Conservation (phyloP, 2,888 invertebrate species). For the Cephus sareptanus region DNA sequence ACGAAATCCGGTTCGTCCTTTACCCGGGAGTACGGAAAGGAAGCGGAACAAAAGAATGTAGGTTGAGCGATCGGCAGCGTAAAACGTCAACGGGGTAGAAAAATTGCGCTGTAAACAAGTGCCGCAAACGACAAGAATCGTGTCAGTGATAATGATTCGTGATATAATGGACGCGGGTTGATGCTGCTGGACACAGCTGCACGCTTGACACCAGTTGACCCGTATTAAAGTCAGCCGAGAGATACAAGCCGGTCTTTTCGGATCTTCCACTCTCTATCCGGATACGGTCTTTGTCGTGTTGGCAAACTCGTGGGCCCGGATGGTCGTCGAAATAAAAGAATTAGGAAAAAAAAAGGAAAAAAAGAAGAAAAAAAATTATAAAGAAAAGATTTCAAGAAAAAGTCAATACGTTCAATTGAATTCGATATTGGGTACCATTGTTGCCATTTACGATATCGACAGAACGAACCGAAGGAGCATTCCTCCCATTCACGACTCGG, state of each 20-base stretch:
- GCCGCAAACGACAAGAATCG: constrained; percentile 1
- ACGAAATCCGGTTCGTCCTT: constrained; percentile 34
- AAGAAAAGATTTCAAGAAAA: background rate
- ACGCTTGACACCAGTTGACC: constrained; percentile 59
- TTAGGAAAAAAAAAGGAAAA: background rate
- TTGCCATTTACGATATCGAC: background rate
- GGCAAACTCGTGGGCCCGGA: background rate
- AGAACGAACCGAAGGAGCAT: background rate
- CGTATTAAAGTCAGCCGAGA: constrained; percentile 27
- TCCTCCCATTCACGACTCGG: background rate
- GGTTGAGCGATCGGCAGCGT: background rate
- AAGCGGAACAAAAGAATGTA: background rate
- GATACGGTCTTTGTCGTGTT: background rate
- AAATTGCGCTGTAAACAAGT: background rate
- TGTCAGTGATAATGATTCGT: constrained; percentile 40
- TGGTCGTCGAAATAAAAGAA: background rate
- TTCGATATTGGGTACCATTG: background rate
- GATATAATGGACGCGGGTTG: constrained; percentile 25
- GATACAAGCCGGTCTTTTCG: background rate
- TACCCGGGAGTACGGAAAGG: background rate
- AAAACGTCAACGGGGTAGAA: background rate
- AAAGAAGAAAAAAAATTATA: background rate
- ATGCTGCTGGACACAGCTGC: constrained; percentile 48
- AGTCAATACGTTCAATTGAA: background rate
- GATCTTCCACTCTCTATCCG: background rate